A percentile compares a stretch with the other conserved stretches of the same genome.
phyloP scores from a whole-genome alignment of 2,888 invertebrate genomes.

The Eristalis tenax region DNA sequence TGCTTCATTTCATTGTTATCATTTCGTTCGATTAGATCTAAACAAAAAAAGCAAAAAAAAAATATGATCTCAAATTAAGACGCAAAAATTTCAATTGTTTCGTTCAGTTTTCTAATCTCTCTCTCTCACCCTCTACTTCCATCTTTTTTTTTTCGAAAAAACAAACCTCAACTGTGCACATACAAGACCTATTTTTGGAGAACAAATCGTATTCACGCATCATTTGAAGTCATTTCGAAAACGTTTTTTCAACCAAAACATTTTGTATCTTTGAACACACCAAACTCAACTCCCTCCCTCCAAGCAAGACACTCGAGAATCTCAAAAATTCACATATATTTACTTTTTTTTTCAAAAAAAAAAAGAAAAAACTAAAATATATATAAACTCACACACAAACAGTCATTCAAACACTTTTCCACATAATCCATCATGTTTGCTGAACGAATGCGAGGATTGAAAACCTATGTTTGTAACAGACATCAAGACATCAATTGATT shows the following conservation, averaged over 20 bases:
- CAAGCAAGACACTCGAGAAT: conserved; percentile 1
- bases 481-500: conserved; percentile 70
- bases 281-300: background rate
- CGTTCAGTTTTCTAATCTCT: conserved; percentile 68
- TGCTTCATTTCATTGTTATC: conserved; percentile 26
- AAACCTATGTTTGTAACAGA: conserved; percentile 67
- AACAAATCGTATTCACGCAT: conserved; percentile 16
- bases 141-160: background rate
- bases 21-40: background rate
- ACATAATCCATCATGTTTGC: conserved; percentile 68
- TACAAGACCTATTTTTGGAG: conserved; percentile 73
- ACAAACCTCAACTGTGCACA: conserved; percentile 29
- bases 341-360: too few species aligned
- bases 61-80: background rate
- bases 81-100: conserved; percentile 30
- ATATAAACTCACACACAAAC: conserved; percentile 52
- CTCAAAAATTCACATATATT: background rate
- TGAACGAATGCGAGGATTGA: conserved; percentile 72
- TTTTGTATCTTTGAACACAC: conserved; percentile 57
- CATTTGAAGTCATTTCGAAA: conserved; percentile 13
- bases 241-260: background rate
- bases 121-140: conserved; percentile 62
- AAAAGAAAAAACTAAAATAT: background rate
- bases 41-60: conserved; percentile 9
- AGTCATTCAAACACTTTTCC: conserved; percentile 62